These are phyloP conservation scores for Masnerella sp. DNA, from an alignment of 2,888 invertebrate species.

Conservation along the genomic window DNA sequence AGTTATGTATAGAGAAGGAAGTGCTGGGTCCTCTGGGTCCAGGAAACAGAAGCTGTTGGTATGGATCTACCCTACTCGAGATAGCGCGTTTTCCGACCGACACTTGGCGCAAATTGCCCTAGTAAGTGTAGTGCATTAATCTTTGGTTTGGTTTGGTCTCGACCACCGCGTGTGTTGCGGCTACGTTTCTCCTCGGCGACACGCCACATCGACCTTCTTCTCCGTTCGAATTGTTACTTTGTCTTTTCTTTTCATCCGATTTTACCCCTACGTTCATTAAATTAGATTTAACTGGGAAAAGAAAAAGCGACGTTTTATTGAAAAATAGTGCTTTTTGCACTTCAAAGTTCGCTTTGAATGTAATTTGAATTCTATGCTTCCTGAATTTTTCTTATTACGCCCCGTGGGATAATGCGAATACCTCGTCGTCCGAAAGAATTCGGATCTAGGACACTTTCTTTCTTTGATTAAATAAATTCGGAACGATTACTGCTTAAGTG, in stretches of 20 bases:
- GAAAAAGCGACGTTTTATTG: neutral
- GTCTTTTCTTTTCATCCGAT: conserved; percentile 43
- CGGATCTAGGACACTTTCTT: conserved; percentile 67
- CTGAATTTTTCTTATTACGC: conserved; percentile 40
- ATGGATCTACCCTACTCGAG: conserved; percentile 70
- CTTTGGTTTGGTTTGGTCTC: conserved; percentile 76
- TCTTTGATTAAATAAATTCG: conserved; percentile 75
- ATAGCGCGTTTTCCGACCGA: conserved; percentile 66
- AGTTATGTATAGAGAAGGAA: conserved; percentile 42
- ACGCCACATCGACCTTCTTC: conserved; percentile 68
- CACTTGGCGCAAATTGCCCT: conserved; percentile 77
- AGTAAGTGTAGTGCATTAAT: conserved; percentile 78
- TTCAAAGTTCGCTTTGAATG: neutral
- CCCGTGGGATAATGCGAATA: conserved; percentile 72
- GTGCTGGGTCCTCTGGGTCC: conserved; percentile 50
- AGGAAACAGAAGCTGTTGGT: conserved; percentile 60
- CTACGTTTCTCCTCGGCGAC: conserved; percentile 74
- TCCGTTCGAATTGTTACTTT: conserved; percentile 48
- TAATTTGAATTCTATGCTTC: conserved; percentile 19
- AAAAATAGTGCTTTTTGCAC: neutral
- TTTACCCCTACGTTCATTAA: conserved; percentile 33
- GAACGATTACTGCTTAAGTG: conserved; percentile 69
- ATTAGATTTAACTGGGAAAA: conserved; percentile 24
- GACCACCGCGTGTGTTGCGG: conserved; percentile 75
- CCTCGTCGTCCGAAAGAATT: conserved; percentile 72